Base-by-base conservation (phyloP, 2,888 invertebrate species). In the Andrena haemorrhoa region DNA sequence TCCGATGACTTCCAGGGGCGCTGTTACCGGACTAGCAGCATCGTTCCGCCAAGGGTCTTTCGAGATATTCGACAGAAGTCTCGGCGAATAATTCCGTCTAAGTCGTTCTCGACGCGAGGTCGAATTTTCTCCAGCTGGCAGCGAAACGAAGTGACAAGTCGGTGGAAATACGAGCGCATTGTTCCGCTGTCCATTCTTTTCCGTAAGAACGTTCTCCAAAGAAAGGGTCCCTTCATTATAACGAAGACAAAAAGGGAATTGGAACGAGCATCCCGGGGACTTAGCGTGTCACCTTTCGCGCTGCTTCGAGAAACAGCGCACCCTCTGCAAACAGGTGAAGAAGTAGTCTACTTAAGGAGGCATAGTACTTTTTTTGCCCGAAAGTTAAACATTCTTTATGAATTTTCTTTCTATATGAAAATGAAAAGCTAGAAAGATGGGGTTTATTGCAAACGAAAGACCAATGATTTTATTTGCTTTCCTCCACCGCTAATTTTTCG, bases 151-250 rank as follows among this genome's bases (percentile, higher is more conserved):
- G 58, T 23, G 69, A 60, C 51, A 66, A 31, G 71, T 65, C 65
- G 20, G 26, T 41, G 41, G 68, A 68, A 79, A 47, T 29, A 72
- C 56, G 23, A 68, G 23, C 2, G 31, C 66, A 64, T 68, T 68
- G 73, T 79, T 58, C 49, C 31, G 8, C 3, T 49, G 63, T 79
- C 71, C 64, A 66, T 79, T 79, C 63, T 79, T 79, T 68, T 7
- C 58, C 58, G 53, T 31, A 64, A 35, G 26, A 68, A 72, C 26
- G 16, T 58, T 61, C 61, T 68, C 31, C 10, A 49, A 73, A 35
- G 35, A 63, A 53, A 66, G 29, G 12, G 31, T 51, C 10, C 29
- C 41, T 56, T 73, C 73, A 0, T 80, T 80, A 66, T 12, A 51
- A 58, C 66, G 20, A 35, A 73, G 47, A 16, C 58, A 53, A 29